phyloP scores from a whole-genome alignment of 1,140 invertebrate genomes.

The Bombus superbus region DNA sequence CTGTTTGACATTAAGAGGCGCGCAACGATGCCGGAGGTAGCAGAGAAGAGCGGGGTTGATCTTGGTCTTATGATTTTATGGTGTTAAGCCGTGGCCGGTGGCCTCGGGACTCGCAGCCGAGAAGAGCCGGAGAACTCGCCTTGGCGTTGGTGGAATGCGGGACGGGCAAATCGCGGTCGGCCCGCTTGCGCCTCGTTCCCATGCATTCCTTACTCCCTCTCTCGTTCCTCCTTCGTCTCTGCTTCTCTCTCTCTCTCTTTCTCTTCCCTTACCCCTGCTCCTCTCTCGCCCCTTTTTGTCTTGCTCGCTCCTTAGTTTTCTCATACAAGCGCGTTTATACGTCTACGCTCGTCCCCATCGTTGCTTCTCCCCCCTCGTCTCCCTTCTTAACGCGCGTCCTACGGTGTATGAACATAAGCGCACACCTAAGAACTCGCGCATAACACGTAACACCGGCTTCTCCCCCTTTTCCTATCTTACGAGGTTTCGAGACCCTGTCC shows the following conservation, averaged over 20 bases:
- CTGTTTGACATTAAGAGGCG: constrained; percentile 20
- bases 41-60: constrained; percentile 53
- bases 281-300: constrained; percentile 46
- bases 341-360: constrained; percentile 24
- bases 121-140: constrained; percentile 74
- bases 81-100: constrained; percentile 69
- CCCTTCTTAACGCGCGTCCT: constrained; percentile 25
- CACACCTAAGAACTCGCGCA: constrained; percentile 13
- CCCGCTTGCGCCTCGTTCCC: constrained; percentile 82
- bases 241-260: constrained; percentile 72
- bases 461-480: background rate
- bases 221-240: constrained; percentile 61
- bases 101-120: constrained; percentile 67
- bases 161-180: constrained; percentile 82
- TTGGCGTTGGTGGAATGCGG: constrained; percentile 82
- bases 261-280: background rate
- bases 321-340: constrained; percentile 36
- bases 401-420: constrained; percentile 36
- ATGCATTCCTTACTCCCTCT: constrained; percentile 82
- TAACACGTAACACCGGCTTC: background rate
- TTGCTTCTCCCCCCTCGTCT: background rate
- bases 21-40: constrained; percentile 31
- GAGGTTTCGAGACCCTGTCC: background rate
- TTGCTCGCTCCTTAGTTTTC: constrained; percentile 48
- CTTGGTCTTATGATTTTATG: constrained; percentile 67